These are phyloP conservation scores for Desmophyllum pertusum DNA, from an alignment of 92 coral and sea anemone species.

Conservation along the genomic window DNA sequence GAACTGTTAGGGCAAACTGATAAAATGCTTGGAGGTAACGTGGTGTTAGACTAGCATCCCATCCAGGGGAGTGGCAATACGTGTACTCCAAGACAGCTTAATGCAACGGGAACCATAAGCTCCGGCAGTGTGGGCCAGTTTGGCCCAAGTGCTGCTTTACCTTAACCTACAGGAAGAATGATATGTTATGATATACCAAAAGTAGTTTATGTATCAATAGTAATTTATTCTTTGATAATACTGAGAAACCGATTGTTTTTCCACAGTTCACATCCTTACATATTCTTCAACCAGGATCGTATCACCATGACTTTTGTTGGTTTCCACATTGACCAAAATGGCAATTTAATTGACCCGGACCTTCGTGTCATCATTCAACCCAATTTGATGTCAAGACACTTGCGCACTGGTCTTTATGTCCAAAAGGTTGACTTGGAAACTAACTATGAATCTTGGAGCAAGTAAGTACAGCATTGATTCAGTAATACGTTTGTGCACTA, in stretches of 20 bases:
- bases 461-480: constrained; percentile 45
- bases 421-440: constrained; percentile 76
- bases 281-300: constrained; percentile 89
- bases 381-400: constrained; percentile 69
- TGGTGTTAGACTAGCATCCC: too few relatives aligned
- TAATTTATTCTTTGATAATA: neutral
- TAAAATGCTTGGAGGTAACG: too few relatives aligned
- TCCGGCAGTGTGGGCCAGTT: too few relatives aligned
- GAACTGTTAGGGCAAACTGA: too few relatives aligned
- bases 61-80: too few relatives aligned
- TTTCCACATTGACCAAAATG: constrained; percentile 76
- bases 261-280: constrained; percentile 87
- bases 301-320: constrained; percentile 88
- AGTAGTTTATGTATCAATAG: neutral
- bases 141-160: too few relatives aligned
- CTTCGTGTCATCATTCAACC: constrained; percentile 53
- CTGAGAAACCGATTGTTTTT: neutral
- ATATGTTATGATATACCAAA: neutral
- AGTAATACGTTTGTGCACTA: neutral
- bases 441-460: constrained; percentile 72
- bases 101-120: too few relatives aligned
- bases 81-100: too few relatives aligned
- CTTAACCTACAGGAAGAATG: neutral
- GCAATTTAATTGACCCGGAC: constrained; percentile 79
- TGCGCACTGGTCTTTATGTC: constrained; percentile 73